A percentile compares a stretch with the other conserved stretches of the same genome.
Conservation (phyloP, 2,113 vertebrate genomes). For the Hirundichthys speculiger region DNA sequence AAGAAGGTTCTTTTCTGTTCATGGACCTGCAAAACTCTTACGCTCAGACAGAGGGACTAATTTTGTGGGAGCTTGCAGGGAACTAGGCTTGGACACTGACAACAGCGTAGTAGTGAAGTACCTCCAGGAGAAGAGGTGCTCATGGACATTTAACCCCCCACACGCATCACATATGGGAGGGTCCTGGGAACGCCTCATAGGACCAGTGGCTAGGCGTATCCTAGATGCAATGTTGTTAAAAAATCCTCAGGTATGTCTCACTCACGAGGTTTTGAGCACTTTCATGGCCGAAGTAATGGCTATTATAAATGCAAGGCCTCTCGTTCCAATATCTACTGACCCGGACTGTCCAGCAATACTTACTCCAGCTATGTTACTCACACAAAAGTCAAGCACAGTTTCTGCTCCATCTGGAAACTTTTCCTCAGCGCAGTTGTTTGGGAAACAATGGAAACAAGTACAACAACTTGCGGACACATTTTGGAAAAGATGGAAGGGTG, state of each 20-base stretch:
- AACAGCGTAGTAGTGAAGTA: no score
- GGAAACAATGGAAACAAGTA: background rate
- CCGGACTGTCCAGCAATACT: background rate
- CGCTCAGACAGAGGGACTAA: background rate
- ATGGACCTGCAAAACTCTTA: background rate
- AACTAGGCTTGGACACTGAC: no score
- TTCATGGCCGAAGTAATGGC: constrained; percentile 7
- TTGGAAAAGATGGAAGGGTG: no score
- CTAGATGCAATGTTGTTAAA: constrained; percentile 8
- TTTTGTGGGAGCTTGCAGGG: no score
- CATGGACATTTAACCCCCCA: constrained; percentile 8
- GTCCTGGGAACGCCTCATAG: constrained; percentile 10
- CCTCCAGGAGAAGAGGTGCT: background rate
- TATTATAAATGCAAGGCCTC: background rate
- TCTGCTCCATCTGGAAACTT: constrained; percentile 2
- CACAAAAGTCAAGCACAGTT: background rate
- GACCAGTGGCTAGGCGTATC: constrained; percentile 5
- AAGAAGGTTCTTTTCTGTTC: background rate
- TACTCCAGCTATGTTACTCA: background rate
- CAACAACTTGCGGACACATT: background rate
- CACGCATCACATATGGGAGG: constrained; percentile 6
- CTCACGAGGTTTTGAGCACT: background rate
- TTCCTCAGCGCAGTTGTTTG: background rate
- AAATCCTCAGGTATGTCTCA: background rate
- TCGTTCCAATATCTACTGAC: background rate